A percentile compares a stretch with the other conserved stretches of the same genome.
phyloP scores from a whole-genome alignment of 2,113 vertebrate species.

The Coregonus clupeaformis region DNA sequence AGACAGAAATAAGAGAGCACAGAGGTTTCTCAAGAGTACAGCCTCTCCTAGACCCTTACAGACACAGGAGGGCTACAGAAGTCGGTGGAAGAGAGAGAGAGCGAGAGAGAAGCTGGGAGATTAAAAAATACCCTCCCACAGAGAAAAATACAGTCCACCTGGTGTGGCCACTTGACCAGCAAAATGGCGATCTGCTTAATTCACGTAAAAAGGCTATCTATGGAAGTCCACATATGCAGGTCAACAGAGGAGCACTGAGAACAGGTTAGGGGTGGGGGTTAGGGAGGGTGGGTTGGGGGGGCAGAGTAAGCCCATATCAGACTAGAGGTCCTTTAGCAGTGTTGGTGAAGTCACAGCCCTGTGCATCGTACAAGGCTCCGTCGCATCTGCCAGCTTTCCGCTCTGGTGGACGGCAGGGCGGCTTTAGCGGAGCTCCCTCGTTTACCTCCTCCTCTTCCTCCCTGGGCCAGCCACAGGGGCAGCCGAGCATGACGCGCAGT shows the following conservation, averaged over 20 bases:
- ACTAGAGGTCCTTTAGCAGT: neutral
- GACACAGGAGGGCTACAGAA: neutral
- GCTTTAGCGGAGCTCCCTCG: slow-evolving; percentile 20
- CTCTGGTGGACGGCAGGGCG: slow-evolving; percentile 38
- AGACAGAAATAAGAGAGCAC: neutral
- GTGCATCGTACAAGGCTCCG: slow-evolving; percentile 43
- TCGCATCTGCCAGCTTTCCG: slow-evolving; percentile 64
- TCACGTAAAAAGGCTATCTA: slow-evolving; percentile 8
- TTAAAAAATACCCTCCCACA: neutral
- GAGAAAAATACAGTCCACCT: slow-evolving; percentile 16
- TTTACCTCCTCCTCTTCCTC: slow-evolving; percentile 40
- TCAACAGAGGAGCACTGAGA: slow-evolving; percentile 26
- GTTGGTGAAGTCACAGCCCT: slow-evolving; percentile 25
- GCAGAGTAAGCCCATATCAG: neutral
- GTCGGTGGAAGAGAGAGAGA: neutral
- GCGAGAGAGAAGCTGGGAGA: neutral
- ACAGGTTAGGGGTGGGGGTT: neutral
- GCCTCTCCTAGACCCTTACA: neutral
- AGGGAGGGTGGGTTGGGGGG: neutral
- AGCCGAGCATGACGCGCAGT: slow-evolving; percentile 27
- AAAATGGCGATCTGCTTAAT: slow-evolving; percentile 14
- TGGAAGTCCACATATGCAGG: slow-evolving; percentile 36
- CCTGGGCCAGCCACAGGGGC: slow-evolving; percentile 28
- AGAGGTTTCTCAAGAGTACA: neutral
- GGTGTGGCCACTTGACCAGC: slow-evolving; percentile 21